These are phyloP conservation scores for Drosophila rufa DNA, from an alignment of 1,140 invertebrate species.

Conservation along the genomic window DNA sequence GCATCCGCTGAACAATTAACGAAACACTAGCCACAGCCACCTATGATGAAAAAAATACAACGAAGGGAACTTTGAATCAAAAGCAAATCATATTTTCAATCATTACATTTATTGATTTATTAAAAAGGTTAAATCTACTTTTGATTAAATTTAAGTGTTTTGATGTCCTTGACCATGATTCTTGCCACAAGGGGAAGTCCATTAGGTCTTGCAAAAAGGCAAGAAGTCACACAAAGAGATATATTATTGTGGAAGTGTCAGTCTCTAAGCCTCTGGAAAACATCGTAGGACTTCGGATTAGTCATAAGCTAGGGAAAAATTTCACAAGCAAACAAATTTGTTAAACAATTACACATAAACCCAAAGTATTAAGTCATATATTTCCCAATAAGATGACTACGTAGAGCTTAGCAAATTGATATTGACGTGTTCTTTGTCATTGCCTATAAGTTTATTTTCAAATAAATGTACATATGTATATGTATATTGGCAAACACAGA, in stretches of 20 bases:
- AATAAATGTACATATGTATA: too few relatives aligned
- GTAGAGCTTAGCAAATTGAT: neutral
- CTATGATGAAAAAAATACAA: conserved; percentile 24
- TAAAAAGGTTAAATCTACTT: conserved; percentile 21
- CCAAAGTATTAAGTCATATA: neutral
- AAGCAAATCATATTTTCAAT: conserved; percentile 60
- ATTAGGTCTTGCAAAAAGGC: neutral
- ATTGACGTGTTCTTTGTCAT: neutral
- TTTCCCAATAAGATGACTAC: conserved; percentile 1
- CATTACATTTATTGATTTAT: conserved; percentile 2
- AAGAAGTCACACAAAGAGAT: neutral
- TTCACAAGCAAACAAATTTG: neutral
- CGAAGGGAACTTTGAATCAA: conserved; percentile 35
- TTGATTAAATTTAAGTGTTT: conserved; percentile 5
- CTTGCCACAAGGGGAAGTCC: too few relatives aligned
- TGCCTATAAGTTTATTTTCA: too few relatives aligned
- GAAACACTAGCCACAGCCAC: conserved; percentile 15
- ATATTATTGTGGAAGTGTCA: neutral
- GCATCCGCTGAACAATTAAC: conserved; percentile 62
- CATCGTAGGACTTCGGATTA: too few relatives aligned
- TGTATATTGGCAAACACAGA: neutral
- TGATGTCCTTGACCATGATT: neutral
- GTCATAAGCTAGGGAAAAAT: too few relatives aligned
- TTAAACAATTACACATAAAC: neutral
- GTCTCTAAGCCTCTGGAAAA: too few relatives aligned